These are phyloP conservation scores for Lota lota DNA, from an alignment of 2,113 vertebrate species.

Conservation along the genomic window DNA sequence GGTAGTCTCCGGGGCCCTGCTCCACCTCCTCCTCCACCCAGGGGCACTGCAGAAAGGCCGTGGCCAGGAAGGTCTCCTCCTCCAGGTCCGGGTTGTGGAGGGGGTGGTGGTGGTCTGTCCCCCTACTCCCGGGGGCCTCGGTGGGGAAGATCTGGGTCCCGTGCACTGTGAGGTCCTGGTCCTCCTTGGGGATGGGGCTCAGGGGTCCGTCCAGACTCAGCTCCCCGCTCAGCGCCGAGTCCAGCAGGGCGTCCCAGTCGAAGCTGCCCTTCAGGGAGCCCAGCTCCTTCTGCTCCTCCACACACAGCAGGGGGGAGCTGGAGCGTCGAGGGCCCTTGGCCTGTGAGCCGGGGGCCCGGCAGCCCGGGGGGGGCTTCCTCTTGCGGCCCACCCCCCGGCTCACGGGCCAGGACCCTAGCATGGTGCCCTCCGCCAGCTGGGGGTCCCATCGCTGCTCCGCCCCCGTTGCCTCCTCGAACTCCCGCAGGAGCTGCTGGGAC, in stretches of 20 bases:
- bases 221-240: slow-evolving; percentile 78
- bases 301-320: slow-evolving; percentile 77
- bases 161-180: slow-evolving; percentile 72
- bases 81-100: slow-evolving; percentile 78
- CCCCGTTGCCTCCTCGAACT: slow-evolving; percentile 82
- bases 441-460: slow-evolving; percentile 74
- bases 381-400: slow-evolving; percentile 65
- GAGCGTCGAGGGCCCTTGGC: slow-evolving; percentile 70
- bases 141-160: slow-evolving; percentile 57
- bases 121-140: slow-evolving; percentile 30
- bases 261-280: slow-evolving; percentile 90
- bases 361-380: slow-evolving; percentile 69
- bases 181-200: slow-evolving; percentile 67
- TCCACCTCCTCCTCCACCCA: slow-evolving; percentile 89
- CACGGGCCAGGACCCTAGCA: slow-evolving; percentile 64
- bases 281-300: slow-evolving; percentile 82
- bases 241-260: slow-evolving; percentile 92
- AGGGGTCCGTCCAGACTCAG: slow-evolving; percentile 82
- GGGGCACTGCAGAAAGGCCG: slow-evolving; percentile 85
- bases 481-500: slow-evolving; percentile 81
- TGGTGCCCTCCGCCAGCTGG: slow-evolving; percentile 51
- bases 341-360: slow-evolving; percentile 31
- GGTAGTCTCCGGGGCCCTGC: slow-evolving; percentile 66
- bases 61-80: slow-evolving; percentile 86
- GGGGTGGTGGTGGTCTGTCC: slow-evolving; percentile 31